These are phyloP conservation scores for Pangasius djambal DNA, from an alignment of 2,797 vertebrate genomes.

Conservation along the genomic window DNA sequence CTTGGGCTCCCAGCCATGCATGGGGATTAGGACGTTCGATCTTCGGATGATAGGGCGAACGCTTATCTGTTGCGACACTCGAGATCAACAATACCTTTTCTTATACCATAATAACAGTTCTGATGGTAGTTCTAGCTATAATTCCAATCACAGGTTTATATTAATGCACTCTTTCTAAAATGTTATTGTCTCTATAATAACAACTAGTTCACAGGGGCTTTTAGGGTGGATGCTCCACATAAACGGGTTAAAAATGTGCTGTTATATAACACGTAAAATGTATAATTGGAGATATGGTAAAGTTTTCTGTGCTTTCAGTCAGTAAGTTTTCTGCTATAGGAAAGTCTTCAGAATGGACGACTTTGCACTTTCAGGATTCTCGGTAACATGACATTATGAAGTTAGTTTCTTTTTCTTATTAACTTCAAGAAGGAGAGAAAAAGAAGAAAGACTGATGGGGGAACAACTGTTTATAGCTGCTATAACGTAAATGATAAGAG, in stretches of 20 bases:
- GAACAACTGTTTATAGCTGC: background rate
- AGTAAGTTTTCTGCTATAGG: background rate
- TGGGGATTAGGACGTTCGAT: too few relatives aligned
- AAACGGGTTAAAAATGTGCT: background rate
- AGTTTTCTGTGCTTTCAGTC: background rate
- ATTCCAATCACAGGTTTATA: background rate
- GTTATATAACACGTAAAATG: background rate
- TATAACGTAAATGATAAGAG: background rate
- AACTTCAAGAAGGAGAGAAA: background rate
- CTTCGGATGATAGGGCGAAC: too few relatives aligned
- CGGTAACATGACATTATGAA: background rate
- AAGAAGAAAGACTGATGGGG: background rate
- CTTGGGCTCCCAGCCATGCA: too few relatives aligned
- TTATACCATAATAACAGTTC: background rate
- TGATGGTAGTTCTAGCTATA: background rate
- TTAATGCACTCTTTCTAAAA: background rate
- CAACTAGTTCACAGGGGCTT: background rate
- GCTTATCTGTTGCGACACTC: too few relatives aligned
- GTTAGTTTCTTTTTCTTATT: background rate
- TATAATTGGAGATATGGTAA: background rate
- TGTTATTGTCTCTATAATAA: background rate
- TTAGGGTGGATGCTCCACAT: background rate
- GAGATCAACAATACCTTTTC: background rate
- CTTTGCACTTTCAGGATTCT: background rate
- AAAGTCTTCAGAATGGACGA: background rate